phyloP scores from a whole-genome alignment of 2,797 vertebrate species.

The Rhinichthys osculus region DNA sequence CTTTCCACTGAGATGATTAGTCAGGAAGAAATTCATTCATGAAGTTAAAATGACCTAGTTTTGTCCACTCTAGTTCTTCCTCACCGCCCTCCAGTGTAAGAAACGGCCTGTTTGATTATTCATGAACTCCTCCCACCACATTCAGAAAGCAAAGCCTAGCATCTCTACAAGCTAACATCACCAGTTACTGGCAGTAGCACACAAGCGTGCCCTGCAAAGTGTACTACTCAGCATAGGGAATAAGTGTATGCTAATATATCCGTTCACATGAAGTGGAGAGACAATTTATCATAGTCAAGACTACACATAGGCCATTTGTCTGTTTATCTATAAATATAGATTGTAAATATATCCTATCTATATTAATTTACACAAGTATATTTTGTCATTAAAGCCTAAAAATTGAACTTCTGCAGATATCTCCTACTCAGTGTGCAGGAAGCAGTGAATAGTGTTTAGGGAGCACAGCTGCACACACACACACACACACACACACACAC shows the following conservation, averaged over 20 bases:
- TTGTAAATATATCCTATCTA: neutral
- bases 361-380: neutral
- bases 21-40: constrained; percentile 59
- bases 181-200: constrained; percentile 3
- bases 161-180: constrained; percentile 32
- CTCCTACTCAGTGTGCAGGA: neutral
- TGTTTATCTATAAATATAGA: neutral
- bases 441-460: neutral
- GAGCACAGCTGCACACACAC: constrained; percentile 28
- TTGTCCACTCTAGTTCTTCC: constrained; percentile 9
- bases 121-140: constrained; percentile 7
- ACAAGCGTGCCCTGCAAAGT: neutral
- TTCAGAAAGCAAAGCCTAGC: constrained; percentile 32
- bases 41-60: constrained; percentile 60
- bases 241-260: neutral
- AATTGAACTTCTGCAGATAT: neutral
- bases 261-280: neutral
- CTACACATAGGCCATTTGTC: neutral
- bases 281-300: neutral
- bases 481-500: constrained; percentile 29
- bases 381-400: neutral
- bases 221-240: neutral
- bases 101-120: constrained; percentile 8
- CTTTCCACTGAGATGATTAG: constrained; percentile 38
- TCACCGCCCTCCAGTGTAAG: neutral